Evolutionary conservation across 2,888 invertebrate species (phyloP).

Genomic region (Spialia ferax): DNA sequence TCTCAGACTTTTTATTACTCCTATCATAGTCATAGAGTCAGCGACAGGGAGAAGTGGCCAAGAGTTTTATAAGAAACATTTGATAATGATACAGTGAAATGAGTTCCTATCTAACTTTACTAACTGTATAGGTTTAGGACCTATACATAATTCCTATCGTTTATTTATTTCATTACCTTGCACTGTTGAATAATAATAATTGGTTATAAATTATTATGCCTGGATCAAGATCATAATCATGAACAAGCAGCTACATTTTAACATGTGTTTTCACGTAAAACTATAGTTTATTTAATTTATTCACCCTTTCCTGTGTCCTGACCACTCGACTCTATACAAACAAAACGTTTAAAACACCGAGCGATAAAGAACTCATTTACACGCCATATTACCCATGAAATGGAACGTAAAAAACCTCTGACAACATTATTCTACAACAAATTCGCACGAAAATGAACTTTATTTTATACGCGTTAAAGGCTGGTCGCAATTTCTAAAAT

Average conservation of each 20-base stretch:
- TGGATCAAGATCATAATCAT: neutral
- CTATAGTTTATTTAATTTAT: constrained; percentile 65
- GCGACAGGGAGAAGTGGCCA: too few species aligned
- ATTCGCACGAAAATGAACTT: constrained; percentile 50
- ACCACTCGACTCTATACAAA: constrained; percentile 69
- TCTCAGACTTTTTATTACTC: too few species aligned
- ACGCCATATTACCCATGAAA: constrained; percentile 82
- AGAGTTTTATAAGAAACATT: too few species aligned
- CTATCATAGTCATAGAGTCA: too few species aligned
- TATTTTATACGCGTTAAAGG: constrained; percentile 19
- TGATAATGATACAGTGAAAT: too few species aligned
- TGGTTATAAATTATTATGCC: too few species aligned
- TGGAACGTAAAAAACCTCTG: constrained; percentile 72
- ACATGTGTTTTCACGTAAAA: constrained; percentile 21
- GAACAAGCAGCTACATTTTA: neutral
- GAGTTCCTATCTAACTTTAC: too few species aligned
- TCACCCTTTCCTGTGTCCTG: constrained; percentile 68
- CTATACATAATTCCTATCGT: too few species aligned
- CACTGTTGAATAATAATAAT: too few species aligned
- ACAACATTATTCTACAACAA: constrained; percentile 50
- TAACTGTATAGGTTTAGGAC: too few species aligned
- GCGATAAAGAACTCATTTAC: constrained; percentile 84
- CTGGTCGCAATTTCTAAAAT: neutral
- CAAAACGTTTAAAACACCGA: constrained; percentile 72
- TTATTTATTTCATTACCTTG: too few species aligned